These are phyloP conservation scores for Agapetus fuscipes DNA, from an alignment of 2,888 invertebrate species.

Conservation along the genomic window DNA sequence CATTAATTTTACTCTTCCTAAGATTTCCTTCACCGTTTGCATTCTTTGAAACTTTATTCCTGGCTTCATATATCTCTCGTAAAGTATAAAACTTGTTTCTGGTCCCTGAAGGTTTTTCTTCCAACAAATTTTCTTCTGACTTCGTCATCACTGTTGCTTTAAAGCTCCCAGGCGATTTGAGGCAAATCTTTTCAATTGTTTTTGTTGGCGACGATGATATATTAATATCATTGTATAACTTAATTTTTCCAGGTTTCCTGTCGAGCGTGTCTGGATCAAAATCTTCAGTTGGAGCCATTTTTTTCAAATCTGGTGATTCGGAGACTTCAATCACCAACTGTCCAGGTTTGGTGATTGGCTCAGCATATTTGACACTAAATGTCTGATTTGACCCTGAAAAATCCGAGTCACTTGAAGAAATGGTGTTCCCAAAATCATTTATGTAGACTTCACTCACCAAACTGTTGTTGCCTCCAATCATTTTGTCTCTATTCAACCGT, in stretches of 20 bases:
- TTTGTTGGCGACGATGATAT: conserved; percentile 19
- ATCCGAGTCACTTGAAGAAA: conserved; percentile 41
- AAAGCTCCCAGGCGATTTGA: conserved; percentile 66
- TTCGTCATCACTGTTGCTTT: too few relatives aligned
- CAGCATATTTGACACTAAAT: conserved; percentile 29
- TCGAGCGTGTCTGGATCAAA: conserved; percentile 82
- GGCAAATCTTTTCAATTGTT: conserved; percentile 37
- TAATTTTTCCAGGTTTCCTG: conserved; percentile 57
- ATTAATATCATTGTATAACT: conserved; percentile 23
- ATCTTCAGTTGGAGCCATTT: conserved; percentile 58
- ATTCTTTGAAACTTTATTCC: conserved; percentile 32
- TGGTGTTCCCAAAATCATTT: conserved; percentile 42
- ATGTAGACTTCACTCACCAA: conserved; percentile 62
- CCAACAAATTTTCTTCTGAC: too few relatives aligned
- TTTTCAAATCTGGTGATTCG: conserved; percentile 58
- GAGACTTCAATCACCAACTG: conserved; percentile 73
- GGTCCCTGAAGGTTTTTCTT: too few relatives aligned
- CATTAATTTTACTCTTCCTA: neutral
- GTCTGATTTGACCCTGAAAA: conserved; percentile 33
- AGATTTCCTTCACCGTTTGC: conserved; percentile 9
- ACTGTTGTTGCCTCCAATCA: too few relatives aligned
- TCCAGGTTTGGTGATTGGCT: conserved; percentile 52
- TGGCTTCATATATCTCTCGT: conserved; percentile 71
- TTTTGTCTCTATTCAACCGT: too few relatives aligned
- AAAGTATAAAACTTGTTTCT: conserved; percentile 60